Base-by-base conservation (phyloP, 2,797 vertebrate species). In the Schizopygopsis malacanthus region DNA sequence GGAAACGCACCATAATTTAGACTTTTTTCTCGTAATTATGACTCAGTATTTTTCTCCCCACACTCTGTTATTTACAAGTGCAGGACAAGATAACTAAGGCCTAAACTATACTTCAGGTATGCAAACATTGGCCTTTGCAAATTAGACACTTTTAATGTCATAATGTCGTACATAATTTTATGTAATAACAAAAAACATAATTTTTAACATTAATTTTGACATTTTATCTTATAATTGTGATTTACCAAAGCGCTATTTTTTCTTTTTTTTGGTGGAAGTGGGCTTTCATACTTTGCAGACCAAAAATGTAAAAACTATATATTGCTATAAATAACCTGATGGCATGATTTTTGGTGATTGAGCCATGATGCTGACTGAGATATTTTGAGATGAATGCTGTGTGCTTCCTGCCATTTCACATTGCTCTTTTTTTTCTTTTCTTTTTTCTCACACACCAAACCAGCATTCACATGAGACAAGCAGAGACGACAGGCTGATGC, bases 61-160 rank as follows among this genome's bases (percentile, higher is more conserved):
- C 93, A 33, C 90, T 91, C 95, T 93, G 95, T 96, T 96, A 94
- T 97, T 96, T 96, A 96, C 97, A 97, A 97, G 94, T 95, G 95
- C 95, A 69, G 82, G 78, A 79, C 80, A 83, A 70, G 96, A 94
- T 93, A 93, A 94, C 94, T 95, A 94, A 92, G 88, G 90, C n/a
- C 33, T 54, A 77, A 77, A 75, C 45, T 43, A 16, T 11, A 71
- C 39, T 43, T 45, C 41, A 71, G 12, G 18, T 56, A 56, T 56
- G 18, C 54, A 56, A 12, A 63, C 61, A 11, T 61, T 13, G 18
- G 18, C 52, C 52, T 20, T n/a, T 25, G n/a, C 22, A 18, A 52
- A 52, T 59, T 2, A 56, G 7, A 56, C 9, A 11, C 11, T n/a
- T 59, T 61, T 59, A n/a, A n/a, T n/a, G 1, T 25, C n/a, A 61